phyloP scores from a whole-genome alignment of 64 coral and sea anemone genomes.

The Actinia tenebrosa region DNA sequence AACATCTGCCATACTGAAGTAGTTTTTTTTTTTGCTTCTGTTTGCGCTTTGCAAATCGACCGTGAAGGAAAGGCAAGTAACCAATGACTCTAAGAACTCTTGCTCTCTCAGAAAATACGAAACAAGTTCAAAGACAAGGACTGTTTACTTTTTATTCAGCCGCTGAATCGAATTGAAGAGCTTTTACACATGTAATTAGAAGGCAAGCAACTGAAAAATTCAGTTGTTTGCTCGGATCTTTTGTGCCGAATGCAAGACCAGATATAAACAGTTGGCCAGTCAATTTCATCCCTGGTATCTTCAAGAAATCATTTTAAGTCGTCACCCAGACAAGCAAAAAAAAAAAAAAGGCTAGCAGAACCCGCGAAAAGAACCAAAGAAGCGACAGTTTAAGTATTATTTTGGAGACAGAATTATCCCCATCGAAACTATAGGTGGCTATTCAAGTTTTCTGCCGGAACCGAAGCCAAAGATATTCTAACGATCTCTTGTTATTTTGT shows the following conservation, averaged over 20 bases:
- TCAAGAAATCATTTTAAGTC: neutral
- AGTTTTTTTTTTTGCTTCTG: neutral
- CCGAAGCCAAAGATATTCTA: too few relatives aligned
- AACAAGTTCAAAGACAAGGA: neutral
- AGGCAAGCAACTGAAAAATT: neutral
- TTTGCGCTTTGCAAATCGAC: neutral
- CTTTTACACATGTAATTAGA: neutral
- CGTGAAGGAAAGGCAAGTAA: neutral
- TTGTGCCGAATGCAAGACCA: neutral
- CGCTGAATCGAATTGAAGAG: neutral
- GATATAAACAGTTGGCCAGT: neutral
- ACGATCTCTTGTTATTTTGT: neutral
- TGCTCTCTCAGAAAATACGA: neutral
- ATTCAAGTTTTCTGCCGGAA: too few relatives aligned
- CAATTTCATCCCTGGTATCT: neutral
- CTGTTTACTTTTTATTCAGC: neutral
- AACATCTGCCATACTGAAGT: neutral
- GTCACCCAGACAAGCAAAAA: neutral
- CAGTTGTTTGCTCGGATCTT: neutral
- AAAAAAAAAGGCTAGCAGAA: neutral
- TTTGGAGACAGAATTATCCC: too few relatives aligned
- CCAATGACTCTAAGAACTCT: neutral
- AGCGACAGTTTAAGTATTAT: too few relatives aligned
- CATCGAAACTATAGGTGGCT: too few relatives aligned
- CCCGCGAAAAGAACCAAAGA: too few relatives aligned